Percentiles rank a stretch among this genome's conserved stretches.
Evolutionary conservation across 2,113 vertebrate genomes (phyloP).

Genomic region (Dolichotis patagonum): DNA sequence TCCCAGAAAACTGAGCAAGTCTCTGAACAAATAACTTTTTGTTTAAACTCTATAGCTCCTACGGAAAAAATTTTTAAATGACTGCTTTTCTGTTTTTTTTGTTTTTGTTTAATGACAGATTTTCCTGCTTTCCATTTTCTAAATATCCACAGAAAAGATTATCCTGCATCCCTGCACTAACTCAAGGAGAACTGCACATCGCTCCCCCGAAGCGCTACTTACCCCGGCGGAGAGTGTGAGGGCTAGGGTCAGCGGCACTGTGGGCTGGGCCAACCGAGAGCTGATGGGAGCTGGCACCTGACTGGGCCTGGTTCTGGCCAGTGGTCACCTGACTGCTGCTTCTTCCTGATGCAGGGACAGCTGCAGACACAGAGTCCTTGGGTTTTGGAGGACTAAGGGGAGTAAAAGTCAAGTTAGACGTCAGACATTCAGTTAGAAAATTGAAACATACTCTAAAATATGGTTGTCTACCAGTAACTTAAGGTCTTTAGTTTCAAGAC

Average conservation of each 20-base stretch:
- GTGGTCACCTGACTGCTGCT: conserved; percentile 84
- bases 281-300: conserved; percentile 83
- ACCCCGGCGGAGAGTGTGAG: conserved; percentile 94
- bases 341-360: conserved; percentile 86
- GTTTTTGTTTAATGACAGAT: not conserved
- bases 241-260: conserved; percentile 91
- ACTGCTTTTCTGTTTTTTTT: not conserved
- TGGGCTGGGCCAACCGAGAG: conserved; percentile 84
- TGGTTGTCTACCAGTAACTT: not conserved
- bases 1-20: not conserved
- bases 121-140: not conserved
- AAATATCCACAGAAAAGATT: not conserved
- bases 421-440: not conserved
- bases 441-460: not conserved
- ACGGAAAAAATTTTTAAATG: not conserved
- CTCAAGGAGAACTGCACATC: not conserved
- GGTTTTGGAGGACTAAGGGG: conserved; percentile 87
- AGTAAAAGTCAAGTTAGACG: conserved; percentile 41
- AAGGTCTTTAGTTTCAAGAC: no score
- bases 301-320: conserved; percentile 72
- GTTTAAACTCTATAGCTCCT: not conserved
- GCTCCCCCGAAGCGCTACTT: conserved; percentile 30
- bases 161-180: not conserved
- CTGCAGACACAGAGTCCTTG: conserved; percentile 86
- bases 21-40: not conserved